Conservation (phyloP, 2,797 vertebrate species). For the Halcyon badia region DNA sequence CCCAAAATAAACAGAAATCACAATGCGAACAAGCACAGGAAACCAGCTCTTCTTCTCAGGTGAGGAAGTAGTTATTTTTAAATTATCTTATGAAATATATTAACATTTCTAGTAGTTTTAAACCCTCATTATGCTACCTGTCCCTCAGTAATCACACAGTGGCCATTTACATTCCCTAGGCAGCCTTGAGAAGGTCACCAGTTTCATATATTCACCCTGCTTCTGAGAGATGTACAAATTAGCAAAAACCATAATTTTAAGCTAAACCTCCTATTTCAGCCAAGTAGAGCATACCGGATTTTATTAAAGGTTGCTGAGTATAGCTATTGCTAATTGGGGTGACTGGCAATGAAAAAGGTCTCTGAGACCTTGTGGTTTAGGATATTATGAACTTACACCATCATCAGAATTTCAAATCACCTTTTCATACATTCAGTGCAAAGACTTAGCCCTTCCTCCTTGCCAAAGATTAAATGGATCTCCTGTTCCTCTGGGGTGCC, state of each 20-base stretch:
- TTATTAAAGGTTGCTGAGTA: background rate
- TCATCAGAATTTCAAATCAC: background rate
- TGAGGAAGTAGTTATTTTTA: background rate
- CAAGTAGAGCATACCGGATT: background rate
- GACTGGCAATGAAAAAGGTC: background rate
- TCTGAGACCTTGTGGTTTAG: background rate
- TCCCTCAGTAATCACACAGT: background rate
- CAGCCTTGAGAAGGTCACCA: background rate
- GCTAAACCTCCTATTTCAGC: background rate
- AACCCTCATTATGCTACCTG: background rate
- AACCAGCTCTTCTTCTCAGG: background rate
- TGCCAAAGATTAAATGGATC: background rate
- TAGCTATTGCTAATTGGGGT: background rate
- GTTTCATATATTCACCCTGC: background rate
- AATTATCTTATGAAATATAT: background rate
- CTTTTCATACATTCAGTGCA: background rate
- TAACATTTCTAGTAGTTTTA: background rate
- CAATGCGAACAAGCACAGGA: background rate
- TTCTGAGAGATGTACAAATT: background rate
- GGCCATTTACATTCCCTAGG: background rate
- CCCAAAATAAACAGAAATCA: background rate
- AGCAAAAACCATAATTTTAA: background rate
- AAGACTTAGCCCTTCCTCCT: background rate
- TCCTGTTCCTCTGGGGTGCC: background rate
- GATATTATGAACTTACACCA: background rate